A percentile compares a stretch with the other conserved stretches of the same genome.
These are phyloP conservation scores for Prenolepis imparis DNA, from an alignment of 2,888 invertebrate species.

Conservation along the genomic window DNA sequence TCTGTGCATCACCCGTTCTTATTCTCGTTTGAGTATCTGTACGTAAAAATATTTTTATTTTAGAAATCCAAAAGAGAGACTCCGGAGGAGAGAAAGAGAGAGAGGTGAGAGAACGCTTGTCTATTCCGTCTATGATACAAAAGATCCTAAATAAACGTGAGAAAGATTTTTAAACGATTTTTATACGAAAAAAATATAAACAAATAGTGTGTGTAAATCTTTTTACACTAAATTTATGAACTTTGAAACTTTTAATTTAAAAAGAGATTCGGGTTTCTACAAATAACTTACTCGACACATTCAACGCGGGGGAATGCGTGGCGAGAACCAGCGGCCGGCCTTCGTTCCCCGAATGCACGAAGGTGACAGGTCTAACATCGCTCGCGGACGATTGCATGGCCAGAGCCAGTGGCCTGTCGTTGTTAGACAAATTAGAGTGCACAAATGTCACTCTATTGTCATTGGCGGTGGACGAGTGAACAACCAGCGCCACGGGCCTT, in stretches of 20 bases:
- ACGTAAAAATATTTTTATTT: slow-evolving; percentile 23
- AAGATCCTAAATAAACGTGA: background rate
- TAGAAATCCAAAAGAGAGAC: background rate
- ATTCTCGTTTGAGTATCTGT: slow-evolving; percentile 84
- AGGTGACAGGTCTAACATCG: slow-evolving; percentile 84
- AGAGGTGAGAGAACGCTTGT: background rate
- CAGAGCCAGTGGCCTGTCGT: slow-evolving; percentile 84
- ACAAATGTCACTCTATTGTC: slow-evolving; percentile 85
- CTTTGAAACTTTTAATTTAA: background rate
- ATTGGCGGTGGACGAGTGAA: slow-evolving; percentile 84
- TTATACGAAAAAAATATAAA: background rate
- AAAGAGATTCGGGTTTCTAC: background rate
- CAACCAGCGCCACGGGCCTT: slow-evolving; percentile 84
- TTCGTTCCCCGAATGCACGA: slow-evolving; percentile 84
- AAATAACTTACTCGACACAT: slow-evolving; percentile 81
- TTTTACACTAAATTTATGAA: too few relatives aligned
- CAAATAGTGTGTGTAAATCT: too few relatives aligned
- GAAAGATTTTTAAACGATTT: background rate
- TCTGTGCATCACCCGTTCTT: slow-evolving; percentile 83
- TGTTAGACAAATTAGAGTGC: slow-evolving; percentile 84
- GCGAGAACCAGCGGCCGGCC: slow-evolving; percentile 83
- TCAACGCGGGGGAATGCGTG: slow-evolving; percentile 83
- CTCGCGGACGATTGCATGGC: slow-evolving; percentile 84
- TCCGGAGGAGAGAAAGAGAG: too few relatives aligned
- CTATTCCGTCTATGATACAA: background rate